phyloP scores from a whole-genome alignment of 2,888 invertebrate species.

The Epistrophe eligans region DNA sequence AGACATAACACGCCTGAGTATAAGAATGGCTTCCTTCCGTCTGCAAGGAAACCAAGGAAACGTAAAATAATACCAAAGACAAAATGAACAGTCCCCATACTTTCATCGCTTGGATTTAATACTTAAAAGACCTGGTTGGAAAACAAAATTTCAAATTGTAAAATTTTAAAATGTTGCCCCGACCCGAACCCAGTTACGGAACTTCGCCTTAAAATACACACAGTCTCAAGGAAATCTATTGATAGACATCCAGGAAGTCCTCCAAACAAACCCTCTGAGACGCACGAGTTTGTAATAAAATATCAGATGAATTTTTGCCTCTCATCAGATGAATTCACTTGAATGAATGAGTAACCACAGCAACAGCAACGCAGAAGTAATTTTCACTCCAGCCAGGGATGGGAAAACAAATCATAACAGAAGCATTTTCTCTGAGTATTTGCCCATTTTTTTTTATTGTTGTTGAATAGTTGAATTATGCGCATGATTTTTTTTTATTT shows the following conservation, averaged over 20 bases:
- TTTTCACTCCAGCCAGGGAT: background rate
- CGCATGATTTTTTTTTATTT: background rate
- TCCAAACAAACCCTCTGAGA: background rate
- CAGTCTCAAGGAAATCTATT: conserved; percentile 20
- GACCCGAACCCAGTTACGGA: conserved; percentile 1
- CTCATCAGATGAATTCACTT: conserved; percentile 3
- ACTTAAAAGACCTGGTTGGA: background rate
- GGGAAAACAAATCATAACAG: background rate
- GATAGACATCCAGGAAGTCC: conserved; percentile 32
- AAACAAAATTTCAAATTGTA: background rate
- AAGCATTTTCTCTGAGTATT: background rate
- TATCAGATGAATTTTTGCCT: background rate
- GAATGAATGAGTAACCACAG: background rate
- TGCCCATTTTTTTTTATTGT: background rate
- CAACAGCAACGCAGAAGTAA: background rate
- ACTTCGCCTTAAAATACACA: background rate
- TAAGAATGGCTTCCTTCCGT: background rate
- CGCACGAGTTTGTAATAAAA: background rate
- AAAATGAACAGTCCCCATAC: background rate
- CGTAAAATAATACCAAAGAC: background rate
- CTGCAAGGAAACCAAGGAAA: no score
- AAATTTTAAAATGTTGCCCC: conserved; percentile 1
- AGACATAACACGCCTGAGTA: background rate
- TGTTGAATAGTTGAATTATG: background rate
- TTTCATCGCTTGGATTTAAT: background rate